These are phyloP conservation scores for Anagrus nilaparvatae DNA, from an alignment of 1,140 invertebrate genomes.

Conservation along the genomic window DNA sequence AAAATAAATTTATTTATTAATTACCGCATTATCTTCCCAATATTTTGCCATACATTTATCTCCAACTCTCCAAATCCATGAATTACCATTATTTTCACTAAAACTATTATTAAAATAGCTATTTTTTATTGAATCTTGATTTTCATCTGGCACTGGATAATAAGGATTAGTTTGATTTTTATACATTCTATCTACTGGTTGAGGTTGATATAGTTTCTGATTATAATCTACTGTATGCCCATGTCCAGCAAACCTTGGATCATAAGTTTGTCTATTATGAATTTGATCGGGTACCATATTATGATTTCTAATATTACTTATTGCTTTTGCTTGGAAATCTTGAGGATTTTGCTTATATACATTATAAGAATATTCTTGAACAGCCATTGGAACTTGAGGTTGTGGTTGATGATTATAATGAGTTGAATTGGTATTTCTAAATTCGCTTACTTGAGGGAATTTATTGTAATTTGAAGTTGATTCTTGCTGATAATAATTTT, in stretches of 20 bases:
- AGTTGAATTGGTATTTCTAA: constrained; percentile 16
- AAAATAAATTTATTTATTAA: constrained; percentile 14
- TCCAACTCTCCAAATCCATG: constrained; percentile 60
- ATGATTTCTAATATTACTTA: constrained; percentile 11
- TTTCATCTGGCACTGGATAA: constrained; percentile 18
- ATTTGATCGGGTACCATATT: constrained; percentile 8
- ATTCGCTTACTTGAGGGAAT: constrained; percentile 20
- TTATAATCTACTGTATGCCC: constrained; percentile 2
- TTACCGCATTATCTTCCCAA: constrained; percentile 83
- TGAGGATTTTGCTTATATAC: constrained; percentile 12
- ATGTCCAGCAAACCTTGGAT: too few species aligned
- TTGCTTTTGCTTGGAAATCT: constrained; percentile 10
- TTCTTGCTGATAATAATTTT: constrained; percentile 23
- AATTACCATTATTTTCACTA: constrained; percentile 22
- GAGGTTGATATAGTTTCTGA: constrained; percentile 14
- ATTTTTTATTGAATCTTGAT: constrained; percentile 22
- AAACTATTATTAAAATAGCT: constrained; percentile 24
- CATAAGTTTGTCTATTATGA: too few species aligned
- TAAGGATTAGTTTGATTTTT: constrained; percentile 24
- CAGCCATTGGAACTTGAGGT: constrained; percentile 9
- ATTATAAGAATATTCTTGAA: constrained; percentile 7
- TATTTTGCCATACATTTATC: constrained; percentile 81
- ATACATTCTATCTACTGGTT: constrained; percentile 27
- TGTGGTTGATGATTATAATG: constrained; percentile 11
- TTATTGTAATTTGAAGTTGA: constrained; percentile 17